Percentiles rank a stretch among this genome's conserved stretches.
Evolutionary conservation across 2,113 vertebrate genomes (phyloP).

Genomic region (Psittacara wagleri): DNA sequence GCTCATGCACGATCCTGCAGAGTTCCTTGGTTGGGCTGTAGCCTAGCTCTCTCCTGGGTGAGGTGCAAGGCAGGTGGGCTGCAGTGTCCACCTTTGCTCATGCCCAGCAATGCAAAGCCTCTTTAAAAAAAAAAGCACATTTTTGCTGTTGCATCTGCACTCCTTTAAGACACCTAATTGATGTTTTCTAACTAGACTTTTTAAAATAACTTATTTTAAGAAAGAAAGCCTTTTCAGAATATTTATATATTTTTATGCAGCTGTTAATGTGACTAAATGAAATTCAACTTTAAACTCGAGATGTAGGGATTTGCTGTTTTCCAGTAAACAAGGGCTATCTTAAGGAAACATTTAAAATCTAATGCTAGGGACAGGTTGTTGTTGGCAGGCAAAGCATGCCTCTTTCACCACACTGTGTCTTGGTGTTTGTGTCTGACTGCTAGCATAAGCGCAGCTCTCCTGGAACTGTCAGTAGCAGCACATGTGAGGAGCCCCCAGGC

Average conservation of each 20-base stretch:
- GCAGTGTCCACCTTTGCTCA: not conserved
- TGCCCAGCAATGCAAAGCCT: not conserved
- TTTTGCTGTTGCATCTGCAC: not conserved
- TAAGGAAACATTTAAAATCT: not conserved
- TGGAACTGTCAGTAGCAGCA: fast-evolving
- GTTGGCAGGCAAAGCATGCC: not conserved
- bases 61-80: not conserved
- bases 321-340: not conserved
- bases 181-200: constrained; percentile 41
- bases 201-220: constrained; percentile 32
- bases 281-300: not conserved
- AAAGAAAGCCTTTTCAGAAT: constrained; percentile 33
- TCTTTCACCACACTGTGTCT: fast-evolving
- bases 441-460: not conserved
- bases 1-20: fast-evolving
- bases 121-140: not conserved
- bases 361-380: not conserved
- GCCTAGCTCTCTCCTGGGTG: not conserved
- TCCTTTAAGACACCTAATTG: not conserved
- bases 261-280: not conserved
- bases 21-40: not conserved
- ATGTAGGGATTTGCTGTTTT: not conserved
- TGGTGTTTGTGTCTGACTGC: not conserved
- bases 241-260: constrained; percentile 60
- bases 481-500: not conserved